Conservation (phyloP, 64 coral and sea anemone species). For the Porites australiensis region DNA sequence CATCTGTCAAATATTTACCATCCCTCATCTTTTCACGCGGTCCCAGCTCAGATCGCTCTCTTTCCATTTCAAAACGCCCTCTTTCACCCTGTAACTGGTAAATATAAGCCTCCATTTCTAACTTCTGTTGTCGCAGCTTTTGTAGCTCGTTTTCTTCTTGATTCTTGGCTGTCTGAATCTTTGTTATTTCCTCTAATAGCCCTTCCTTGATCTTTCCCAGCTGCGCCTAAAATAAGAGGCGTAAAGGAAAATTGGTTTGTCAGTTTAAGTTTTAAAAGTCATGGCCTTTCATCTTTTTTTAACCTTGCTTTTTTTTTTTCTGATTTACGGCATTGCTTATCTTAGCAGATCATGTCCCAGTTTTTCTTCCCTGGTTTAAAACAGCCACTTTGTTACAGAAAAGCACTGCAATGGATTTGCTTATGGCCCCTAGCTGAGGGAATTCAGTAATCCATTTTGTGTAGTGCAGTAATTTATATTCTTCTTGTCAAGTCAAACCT, state of each 20-base stretch:
- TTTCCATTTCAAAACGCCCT: constrained; percentile 65
- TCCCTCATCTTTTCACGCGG: constrained; percentile 43
- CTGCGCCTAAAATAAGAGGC: constrained; percentile 12
- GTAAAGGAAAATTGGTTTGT: background rate
- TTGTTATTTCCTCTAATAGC: constrained; percentile 64
- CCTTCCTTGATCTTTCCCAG: constrained; percentile 65
- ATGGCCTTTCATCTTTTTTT: background rate
- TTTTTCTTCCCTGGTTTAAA: too few species aligned
- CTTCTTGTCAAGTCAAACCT: too few species aligned
- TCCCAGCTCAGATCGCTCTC: constrained; percentile 14
- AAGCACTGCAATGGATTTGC: too few species aligned
- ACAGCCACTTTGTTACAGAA: too few species aligned
- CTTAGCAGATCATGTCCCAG: too few species aligned
- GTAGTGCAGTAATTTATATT: too few species aligned
- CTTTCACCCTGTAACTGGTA: constrained; percentile 68
- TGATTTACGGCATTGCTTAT: too few species aligned
- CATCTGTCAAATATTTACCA: background rate
- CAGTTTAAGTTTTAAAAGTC: too few species aligned
- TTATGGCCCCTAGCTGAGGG: too few species aligned
- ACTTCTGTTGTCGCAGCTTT: constrained; percentile 52
- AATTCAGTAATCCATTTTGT: too few species aligned
- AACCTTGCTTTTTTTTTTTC: background rate
- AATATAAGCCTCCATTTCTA: constrained; percentile 72
- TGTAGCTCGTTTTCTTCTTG: constrained; percentile 73
- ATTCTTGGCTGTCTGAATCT: constrained; percentile 55